Conservation (phyloP, 2,113 vertebrate species). For the Corythaeola cristata region DNA sequence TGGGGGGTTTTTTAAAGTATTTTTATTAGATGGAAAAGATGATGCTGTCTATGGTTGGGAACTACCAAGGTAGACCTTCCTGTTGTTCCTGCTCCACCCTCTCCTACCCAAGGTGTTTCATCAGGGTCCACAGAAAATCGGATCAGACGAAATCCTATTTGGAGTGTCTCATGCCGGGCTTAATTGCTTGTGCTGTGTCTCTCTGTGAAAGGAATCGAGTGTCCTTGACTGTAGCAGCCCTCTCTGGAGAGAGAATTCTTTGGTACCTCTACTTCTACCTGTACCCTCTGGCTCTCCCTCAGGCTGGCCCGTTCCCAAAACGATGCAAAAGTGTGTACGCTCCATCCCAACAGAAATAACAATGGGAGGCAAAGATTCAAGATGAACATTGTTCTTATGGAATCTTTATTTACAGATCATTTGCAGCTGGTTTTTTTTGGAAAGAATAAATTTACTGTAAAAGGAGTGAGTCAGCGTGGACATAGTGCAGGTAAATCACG, state of each 20-base stretch:
- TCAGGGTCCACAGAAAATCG: neutral
- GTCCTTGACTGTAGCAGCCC: neutral
- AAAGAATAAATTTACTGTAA: neutral
- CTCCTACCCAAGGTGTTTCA: neutral
- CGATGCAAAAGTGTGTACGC: neutral
- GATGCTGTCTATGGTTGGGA: neutral
- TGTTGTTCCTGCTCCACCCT: neutral
- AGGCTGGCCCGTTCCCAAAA: neutral
- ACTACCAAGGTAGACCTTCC: neutral
- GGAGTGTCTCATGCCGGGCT: neutral
- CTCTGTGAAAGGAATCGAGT: neutral
- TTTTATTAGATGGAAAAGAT: neutral
- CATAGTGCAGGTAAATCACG: slow-evolving; percentile 31
- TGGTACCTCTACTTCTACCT: neutral
- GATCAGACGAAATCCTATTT: neutral
- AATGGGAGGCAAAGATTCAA: neutral
- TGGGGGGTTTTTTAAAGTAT: neutral
- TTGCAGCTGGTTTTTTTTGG: neutral
- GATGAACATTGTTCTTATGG: neutral
- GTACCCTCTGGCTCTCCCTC: neutral
- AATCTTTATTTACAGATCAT: neutral
- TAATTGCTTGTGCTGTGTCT: neutral
- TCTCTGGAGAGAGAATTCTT: neutral
- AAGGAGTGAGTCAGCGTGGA: neutral
- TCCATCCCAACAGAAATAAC: neutral